Base-by-base conservation (phyloP, 2,113 vertebrate species). In the Motacilla alba region DNA sequence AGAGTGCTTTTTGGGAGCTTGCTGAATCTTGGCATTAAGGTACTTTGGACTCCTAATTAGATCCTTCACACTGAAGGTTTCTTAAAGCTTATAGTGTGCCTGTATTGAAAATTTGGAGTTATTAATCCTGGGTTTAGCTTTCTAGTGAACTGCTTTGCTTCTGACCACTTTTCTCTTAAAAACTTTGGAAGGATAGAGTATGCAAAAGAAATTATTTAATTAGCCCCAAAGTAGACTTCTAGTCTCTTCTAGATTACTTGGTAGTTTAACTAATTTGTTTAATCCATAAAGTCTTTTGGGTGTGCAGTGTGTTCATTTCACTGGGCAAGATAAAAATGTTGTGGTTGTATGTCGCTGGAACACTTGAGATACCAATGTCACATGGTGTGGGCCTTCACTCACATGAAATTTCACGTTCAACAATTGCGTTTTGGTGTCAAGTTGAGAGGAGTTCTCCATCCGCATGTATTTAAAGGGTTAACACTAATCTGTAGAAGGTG, bases 371-470 rank as follows among this genome's bases (percentile, higher is more conserved):
- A 43, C 5, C 33, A 33, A 0, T 41, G 22, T 62, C 3, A 5
- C 0, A 0, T 9, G 31, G 17, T 84, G 39, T 35, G 21, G 23
- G 27, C 60, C 24, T 74, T 90, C 30, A 66, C 26, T 14, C 18
- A 14, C 0, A 0, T 39, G 43, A 64, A 92, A 68, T 43, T 44
- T 82, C 5, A 30, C 0, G 0, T 76, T 68, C 10, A 31, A 3
- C 21, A 60, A 0, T 14, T 83, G 16, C 0, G 0, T 52, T 72
- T 49, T 43, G 24, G 14, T 68, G 13, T 56, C 3, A 2, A 49
- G 27, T n/a, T 83, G 63, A 41, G 35, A 39, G 31, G 35, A 46
- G 31, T 83, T 69, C 24, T 83, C 35, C 63, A 39, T 31, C 24
- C 5, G 23, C 10, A 2, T 30, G 46, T 74, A 47, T 35, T 84